Evolutionary conservation across 1,140 invertebrate genomes (phyloP).

Genomic region (Notospermus geniculatus): DNA sequence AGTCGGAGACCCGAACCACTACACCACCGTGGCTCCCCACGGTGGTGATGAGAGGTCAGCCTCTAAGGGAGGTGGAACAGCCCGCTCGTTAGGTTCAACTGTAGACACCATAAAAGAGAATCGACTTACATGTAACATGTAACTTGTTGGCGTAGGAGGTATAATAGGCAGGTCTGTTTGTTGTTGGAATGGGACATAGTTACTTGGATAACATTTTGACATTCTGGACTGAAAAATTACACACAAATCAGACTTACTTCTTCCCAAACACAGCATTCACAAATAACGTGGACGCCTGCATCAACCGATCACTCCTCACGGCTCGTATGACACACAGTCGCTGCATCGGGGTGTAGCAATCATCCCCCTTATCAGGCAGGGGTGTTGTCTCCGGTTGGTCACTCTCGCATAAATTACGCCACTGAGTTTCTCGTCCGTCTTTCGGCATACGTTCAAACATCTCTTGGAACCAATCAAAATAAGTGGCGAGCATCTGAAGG

Average conservation of each 20-base stretch:
- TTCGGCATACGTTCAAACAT: slow-evolving; percentile 53
- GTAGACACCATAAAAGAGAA: too few species aligned
- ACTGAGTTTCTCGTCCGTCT: slow-evolving; percentile 54
- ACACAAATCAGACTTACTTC: slow-evolving; percentile 38
- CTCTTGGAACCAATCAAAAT: slow-evolving; percentile 46
- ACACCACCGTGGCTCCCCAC: too few species aligned
- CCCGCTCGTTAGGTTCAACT: too few species aligned
- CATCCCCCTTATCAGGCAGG: slow-evolving; percentile 53
- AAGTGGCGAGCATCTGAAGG: slow-evolving; percentile 46
- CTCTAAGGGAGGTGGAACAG: too few species aligned
- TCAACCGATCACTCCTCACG: slow-evolving; percentile 47
- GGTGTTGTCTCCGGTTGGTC: slow-evolving; percentile 47
- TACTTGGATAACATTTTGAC: too few species aligned
- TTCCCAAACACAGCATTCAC: slow-evolving; percentile 49
- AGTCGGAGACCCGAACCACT: too few species aligned
- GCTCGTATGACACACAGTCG: slow-evolving; percentile 49
- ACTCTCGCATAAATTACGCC: slow-evolving; percentile 52
- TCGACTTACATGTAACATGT: too few species aligned
- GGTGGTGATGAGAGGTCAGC: too few species aligned
- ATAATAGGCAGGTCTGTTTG: too few species aligned
- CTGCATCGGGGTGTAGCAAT: slow-evolving; percentile 46
- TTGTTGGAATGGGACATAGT: too few species aligned
- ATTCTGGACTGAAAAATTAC: background rate
- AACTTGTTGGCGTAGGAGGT: too few species aligned
- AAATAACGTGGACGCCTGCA: slow-evolving; percentile 47